Percentiles rank a stretch among this genome's conserved stretches.
These are phyloP conservation scores for Murina feae DNA, from an alignment of 2,113 vertebrate genomes.

Conservation along the genomic window DNA sequence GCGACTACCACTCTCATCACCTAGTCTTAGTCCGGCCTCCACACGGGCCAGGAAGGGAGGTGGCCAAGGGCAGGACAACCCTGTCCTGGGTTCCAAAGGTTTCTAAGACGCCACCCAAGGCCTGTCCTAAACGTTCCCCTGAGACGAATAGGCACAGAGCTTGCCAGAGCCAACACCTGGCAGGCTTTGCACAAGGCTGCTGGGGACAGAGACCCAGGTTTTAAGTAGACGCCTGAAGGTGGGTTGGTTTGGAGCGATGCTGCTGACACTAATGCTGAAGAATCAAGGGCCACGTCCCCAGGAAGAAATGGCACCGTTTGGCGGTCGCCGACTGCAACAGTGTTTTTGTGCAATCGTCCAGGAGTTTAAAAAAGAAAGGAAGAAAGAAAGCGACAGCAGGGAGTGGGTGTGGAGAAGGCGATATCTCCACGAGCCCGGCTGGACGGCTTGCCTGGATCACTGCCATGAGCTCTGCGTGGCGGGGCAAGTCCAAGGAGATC, in stretches of 20 bases:
- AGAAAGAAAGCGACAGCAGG: not conserved
- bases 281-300: not conserved
- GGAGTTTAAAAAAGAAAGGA: not conserved
- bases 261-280: not conserved
- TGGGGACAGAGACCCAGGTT: not conserved
- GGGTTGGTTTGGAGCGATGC: not conserved
- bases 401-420: not conserved
- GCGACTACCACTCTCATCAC: not conserved
- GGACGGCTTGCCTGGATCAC: not conserved
- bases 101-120: not conserved
- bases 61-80: conserved; percentile 26
- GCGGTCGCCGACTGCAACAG: not conserved
- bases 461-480: conserved; percentile 30
- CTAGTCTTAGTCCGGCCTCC: conserved; percentile 35
- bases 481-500: conserved; percentile 32
- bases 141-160: not conserved
- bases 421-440: not conserved
- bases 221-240: not conserved
- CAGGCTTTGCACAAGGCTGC: not conserved
- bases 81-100: not conserved
- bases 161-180: not conserved
- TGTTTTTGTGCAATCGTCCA: not conserved
- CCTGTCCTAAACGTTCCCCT: not conserved
- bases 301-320: not conserved
- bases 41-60: not conserved